Conservation (phyloP, 2,797 vertebrate species). For the Enoplosus armatus region DNA sequence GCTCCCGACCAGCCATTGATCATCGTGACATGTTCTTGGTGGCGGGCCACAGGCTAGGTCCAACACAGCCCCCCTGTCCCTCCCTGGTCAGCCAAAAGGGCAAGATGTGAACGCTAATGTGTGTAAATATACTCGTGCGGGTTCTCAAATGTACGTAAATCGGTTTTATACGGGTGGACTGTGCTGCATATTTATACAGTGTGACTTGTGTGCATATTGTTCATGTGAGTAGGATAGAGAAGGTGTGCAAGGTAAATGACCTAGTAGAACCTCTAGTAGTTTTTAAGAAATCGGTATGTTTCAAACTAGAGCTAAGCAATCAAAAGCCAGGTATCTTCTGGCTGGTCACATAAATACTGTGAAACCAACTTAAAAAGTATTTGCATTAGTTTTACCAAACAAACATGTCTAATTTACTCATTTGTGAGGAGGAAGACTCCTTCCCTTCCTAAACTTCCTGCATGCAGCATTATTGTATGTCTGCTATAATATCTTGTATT, state of each 20-base stretch:
- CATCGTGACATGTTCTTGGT: conserved; percentile 87
- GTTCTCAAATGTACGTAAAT: conserved; percentile 16
- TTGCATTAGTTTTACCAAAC: background rate
- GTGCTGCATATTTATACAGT: background rate
- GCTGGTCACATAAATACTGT: background rate
- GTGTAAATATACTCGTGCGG: conserved; percentile 53
- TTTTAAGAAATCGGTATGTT: background rate
- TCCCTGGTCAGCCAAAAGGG: conserved; percentile 52
- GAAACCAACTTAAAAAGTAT: background rate
- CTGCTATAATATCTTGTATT: background rate
- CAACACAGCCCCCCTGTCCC: conserved; percentile 59
- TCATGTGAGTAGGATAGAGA: background rate
- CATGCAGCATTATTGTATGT: background rate
- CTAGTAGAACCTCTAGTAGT: background rate
- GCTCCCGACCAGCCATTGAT: conserved; percentile 83
- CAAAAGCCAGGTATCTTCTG: background rate
- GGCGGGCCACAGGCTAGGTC: conserved; percentile 73
- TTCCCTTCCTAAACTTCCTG: no score
- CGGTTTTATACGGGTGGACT: background rate
- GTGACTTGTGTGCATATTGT: background rate
- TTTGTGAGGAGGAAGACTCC: background rate
- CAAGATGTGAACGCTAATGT: conserved; percentile 65
- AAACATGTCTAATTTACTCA: background rate
- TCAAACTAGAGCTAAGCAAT: background rate
- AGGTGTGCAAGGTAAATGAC: background rate